phyloP scores from a whole-genome alignment of 2,888 invertebrate species.

The Coleophora flavipennella region DNA sequence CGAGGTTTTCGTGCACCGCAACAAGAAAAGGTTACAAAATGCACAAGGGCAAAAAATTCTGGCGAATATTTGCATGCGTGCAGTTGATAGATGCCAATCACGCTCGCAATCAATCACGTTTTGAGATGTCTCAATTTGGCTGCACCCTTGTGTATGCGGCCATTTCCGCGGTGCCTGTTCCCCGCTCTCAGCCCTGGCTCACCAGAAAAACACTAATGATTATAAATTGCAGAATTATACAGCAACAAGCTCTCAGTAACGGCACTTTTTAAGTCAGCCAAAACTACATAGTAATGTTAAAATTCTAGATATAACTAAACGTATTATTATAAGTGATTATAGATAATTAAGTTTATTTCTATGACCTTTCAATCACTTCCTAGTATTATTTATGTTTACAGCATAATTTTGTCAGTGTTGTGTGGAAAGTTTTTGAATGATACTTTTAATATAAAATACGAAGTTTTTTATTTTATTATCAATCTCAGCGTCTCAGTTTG shows the following conservation, averaged over 20 bases:
- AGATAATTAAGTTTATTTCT: too few relatives aligned
- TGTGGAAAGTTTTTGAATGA: too few relatives aligned
- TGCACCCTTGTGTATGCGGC: slow-evolving; percentile 40
- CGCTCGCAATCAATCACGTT: slow-evolving; percentile 59
- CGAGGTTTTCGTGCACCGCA: slow-evolving; percentile 39
- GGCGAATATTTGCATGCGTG: slow-evolving; percentile 46
- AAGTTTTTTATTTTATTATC: too few relatives aligned
- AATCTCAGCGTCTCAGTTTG: too few relatives aligned
- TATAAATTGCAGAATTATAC: slow-evolving; percentile 64
- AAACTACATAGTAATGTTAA: too few relatives aligned
- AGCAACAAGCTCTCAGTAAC: slow-evolving; percentile 38
- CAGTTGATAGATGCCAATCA: slow-evolving; percentile 55
- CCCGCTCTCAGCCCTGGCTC: slow-evolving; percentile 29
- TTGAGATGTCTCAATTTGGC: slow-evolving; percentile 61
- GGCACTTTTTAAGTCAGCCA: slow-evolving; percentile 22
- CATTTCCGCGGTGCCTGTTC: slow-evolving; percentile 16
- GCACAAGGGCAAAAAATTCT: slow-evolving; percentile 30
- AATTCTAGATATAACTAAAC: too few relatives aligned
- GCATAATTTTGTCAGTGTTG: too few relatives aligned
- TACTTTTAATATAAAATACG: too few relatives aligned
- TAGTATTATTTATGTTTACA: too few relatives aligned
- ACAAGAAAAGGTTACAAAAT: slow-evolving; percentile 35
- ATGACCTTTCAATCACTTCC: too few relatives aligned
- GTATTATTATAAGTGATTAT: too few relatives aligned
- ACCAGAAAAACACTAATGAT: slow-evolving; percentile 57